Percentiles rank a stretch among this genome's conserved stretches.
phyloP scores from a whole-genome alignment of 1,140 invertebrate genomes.

The Eueides isabella region DNA sequence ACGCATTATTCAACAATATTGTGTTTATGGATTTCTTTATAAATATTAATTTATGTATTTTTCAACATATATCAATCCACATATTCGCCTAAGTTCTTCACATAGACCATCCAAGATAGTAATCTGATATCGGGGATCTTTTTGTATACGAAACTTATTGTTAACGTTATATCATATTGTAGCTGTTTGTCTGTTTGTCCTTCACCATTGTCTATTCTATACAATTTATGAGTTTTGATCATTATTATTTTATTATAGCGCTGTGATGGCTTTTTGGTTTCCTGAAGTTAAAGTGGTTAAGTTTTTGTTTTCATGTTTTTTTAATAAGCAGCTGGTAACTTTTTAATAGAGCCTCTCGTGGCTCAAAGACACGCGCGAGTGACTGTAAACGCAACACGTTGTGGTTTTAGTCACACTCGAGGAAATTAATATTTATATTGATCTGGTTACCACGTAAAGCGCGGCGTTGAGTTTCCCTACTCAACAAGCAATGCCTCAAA shows the following conservation, averaged over 20 bases:
- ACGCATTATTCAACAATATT: no score
- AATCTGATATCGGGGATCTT: slow-evolving; percentile 71
- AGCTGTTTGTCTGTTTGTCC: slow-evolving; percentile 48
- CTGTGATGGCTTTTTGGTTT: slow-evolving; percentile 36
- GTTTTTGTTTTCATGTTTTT: background rate
- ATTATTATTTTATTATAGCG: slow-evolving; percentile 39
- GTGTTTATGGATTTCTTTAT: no score
- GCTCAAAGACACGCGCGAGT: no score
- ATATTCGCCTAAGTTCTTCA: slow-evolving; percentile 2
- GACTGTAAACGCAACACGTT: no score
- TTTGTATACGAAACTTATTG: slow-evolving; percentile 77
- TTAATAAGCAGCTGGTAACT: background rate
- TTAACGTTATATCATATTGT: slow-evolving; percentile 69
- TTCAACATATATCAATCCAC: background rate
- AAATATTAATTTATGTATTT: no score
- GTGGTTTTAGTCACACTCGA: no score
- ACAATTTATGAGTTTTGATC: slow-evolving; percentile 47
- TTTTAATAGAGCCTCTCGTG: background rate
- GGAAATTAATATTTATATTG: no score
- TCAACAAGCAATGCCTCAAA: no score
- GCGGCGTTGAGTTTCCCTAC: no score
- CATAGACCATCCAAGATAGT: slow-evolving; percentile 56
- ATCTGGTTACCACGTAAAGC: no score
- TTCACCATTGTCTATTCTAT: slow-evolving; percentile 63
- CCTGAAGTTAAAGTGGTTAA: slow-evolving; percentile 19